Evolutionary conservation across 1,140 invertebrate genomes (phyloP), one percentile per base, ranked within the genome.

Genomic region (Drosophila guanche): DNA sequence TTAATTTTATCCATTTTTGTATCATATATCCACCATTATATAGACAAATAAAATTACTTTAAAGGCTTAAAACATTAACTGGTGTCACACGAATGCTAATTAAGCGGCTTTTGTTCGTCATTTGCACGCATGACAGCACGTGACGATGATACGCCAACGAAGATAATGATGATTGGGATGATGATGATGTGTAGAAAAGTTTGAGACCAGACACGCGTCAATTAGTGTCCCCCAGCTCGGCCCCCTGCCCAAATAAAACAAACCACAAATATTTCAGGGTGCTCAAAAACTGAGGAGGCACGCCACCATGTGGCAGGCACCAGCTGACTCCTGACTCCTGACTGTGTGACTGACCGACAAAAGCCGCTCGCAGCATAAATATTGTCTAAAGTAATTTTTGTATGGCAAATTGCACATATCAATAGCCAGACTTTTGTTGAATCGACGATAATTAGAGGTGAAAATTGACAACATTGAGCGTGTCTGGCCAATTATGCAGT

Each of bases 381-480:
- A 84, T 80, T 76, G 62, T 60, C 53, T 29, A 46, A 69, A 73
- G 65, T 68, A 73, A 85, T 76, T 85, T 58, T 42, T 62, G 61
- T 37, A 65, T 59, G 23, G 61, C 59, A 71, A 76, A 86, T 85
- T 69, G 73, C 55, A 63, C 77, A 65, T 65, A 69, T 62, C 70
- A 63, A 67, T 43, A 74, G 43, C 57, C 57, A 61, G 63, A 51
- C 62, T 50, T 50, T 50, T 58, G 48, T 57, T 42, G 56, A 62
- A 27, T 52, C 59, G 67, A 53, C 77, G 80, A 67, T 85, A 85
- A 86, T 84, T 84, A 76, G 53, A 86, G 81, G 80, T 76, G 80
- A 84, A 80, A 84, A 84, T 85, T 80, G 72, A 85, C 80, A 86
- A 74, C 76, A 85, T 77, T 77, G 81, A 76, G 58, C 80, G 80